A percentile compares a stretch with the other conserved stretches of the same genome.
Conservation (phyloP, 1,140 invertebrate genomes). For the Heliconius nattereri region DNA sequence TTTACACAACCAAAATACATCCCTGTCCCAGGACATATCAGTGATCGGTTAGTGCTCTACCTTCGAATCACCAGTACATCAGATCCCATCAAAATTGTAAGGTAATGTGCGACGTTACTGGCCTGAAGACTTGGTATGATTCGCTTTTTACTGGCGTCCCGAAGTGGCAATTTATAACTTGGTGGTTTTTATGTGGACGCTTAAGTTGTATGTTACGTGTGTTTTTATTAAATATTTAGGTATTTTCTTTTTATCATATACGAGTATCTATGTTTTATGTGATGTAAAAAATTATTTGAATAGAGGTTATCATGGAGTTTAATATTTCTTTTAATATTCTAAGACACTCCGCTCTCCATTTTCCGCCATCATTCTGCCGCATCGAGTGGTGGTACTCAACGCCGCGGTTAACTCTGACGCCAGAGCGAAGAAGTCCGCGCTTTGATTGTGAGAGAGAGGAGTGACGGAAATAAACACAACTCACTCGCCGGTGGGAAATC, state of each 20-base stretch:
- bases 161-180: slow-evolving; percentile 43
- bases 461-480: too few relatives aligned
- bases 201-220: not conserved
- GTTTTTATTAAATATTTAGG: too few relatives aligned
- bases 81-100: slow-evolving; percentile 51
- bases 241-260: too few relatives aligned
- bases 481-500: too few relatives aligned
- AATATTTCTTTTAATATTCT: not conserved
- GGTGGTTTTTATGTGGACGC: slow-evolving; percentile 17
- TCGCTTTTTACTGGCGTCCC: slow-evolving; percentile 42
- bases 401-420: too few relatives aligned
- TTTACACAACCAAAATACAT: slow-evolving; percentile 37
- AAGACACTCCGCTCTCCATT: not conserved
- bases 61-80: slow-evolving; percentile 48
- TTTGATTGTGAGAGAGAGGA: too few relatives aligned
- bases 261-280: too few relatives aligned
- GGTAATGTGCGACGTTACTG: slow-evolving; percentile 37
- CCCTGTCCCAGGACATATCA: slow-evolving; percentile 54
- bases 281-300: too few relatives aligned
- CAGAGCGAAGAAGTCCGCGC: too few relatives aligned
- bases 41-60: slow-evolving; percentile 48
- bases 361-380: too few relatives aligned
- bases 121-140: slow-evolving; percentile 47
- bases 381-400: too few relatives aligned
- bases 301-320: too few relatives aligned